phyloP scores from a whole-genome alignment of 1,140 invertebrate species.

The honey bee (Apis mellifera) region Amel_HAv3.1 CM009941.2:9512001-9512500 shows the following conservation, averaged over 20 bases:
- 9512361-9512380: background rate
- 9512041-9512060: background rate
- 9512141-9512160: constrained; percentile 29
- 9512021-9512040: background rate
- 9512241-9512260: background rate
- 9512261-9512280: background rate
- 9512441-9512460: background rate
- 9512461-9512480: background rate
- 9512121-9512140: background rate
- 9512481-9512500: too few species aligned
- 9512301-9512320: background rate
- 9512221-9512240: background rate
- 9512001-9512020: background rate
- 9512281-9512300: background rate
- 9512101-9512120: constrained; percentile 25
- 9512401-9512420: too few species aligned
- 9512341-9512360: background rate
- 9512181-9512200: constrained; percentile 32
- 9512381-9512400: too few species aligned
- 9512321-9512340: constrained; percentile 24
- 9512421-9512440: too few species aligned
- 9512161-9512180: constrained; percentile 46
- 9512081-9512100: constrained; percentile 42
- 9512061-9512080: constrained; percentile 24
- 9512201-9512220: too few species aligned